Percentiles rank a stretch among this genome's conserved stretches.
Conservation (phyloP, 1,140 invertebrate genomes). For the Aphaenogaster rudis region DNA sequence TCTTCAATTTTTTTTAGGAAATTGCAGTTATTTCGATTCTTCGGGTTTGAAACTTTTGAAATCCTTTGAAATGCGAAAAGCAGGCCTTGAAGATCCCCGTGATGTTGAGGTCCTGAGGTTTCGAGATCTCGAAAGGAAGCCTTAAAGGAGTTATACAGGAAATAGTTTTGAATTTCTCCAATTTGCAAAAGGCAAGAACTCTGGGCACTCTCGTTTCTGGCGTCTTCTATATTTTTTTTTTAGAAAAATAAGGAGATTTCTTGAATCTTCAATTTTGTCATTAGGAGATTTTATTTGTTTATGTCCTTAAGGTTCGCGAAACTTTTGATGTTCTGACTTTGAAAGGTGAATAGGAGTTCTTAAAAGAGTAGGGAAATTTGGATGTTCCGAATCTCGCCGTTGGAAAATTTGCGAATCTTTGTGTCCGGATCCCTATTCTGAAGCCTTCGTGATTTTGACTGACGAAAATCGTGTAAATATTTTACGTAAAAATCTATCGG, state of each 20-base stretch:
- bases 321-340: neutral
- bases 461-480: neutral
- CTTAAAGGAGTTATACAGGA: neutral
- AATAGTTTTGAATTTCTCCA: slow-evolving; percentile 1
- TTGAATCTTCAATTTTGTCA: neutral
- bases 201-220: neutral
- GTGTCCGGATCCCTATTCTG: too few species aligned
- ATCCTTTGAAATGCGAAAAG: neutral
- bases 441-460: neutral
- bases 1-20: neutral
- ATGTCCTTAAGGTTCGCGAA: neutral
- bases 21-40: neutral
- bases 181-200: neutral
- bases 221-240: neutral
- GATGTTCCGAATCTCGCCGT: neutral
- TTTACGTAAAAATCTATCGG: neutral
- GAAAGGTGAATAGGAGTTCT: neutral
- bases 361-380: neutral
- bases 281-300: slow-evolving; percentile 6
- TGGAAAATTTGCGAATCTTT: neutral
- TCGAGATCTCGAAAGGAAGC: neutral
- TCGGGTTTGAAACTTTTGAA: neutral
- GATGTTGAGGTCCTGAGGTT: neutral
- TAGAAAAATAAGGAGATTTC: neutral
- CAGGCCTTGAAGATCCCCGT: neutral